These are phyloP conservation scores for Schizopygopsis pylzovi DNA, from an alignment of 2,797 vertebrate genomes.

Conservation along the genomic window DNA sequence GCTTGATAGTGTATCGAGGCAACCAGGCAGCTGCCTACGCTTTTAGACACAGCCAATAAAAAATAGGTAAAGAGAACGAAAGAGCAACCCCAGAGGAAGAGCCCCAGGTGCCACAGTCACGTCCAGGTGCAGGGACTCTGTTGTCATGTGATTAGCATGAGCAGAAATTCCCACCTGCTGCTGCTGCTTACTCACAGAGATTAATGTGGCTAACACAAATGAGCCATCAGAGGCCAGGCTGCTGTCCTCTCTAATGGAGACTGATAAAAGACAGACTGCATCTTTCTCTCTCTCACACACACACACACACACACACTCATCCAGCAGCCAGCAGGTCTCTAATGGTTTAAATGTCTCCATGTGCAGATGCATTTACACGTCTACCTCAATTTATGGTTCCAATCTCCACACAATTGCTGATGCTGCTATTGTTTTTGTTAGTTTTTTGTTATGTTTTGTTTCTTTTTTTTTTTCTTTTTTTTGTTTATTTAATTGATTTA, in stretches of 20 bases:
- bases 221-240: constrained; percentile 63
- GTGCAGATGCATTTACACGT: constrained; percentile 71
- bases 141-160: constrained; percentile 79
- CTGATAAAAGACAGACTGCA: constrained; percentile 84
- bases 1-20: neutral
- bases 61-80: constrained; percentile 5
- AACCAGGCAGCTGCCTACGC: neutral
- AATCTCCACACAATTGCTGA: constrained; percentile 6
- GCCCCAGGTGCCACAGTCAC: constrained; percentile 47
- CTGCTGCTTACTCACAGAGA: constrained; percentile 78
- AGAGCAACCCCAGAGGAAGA: constrained; percentile 38
- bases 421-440: neutral
- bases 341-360: constrained; percentile 70
- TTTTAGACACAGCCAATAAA: constrained; percentile 4
- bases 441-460: neutral
- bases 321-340: constrained; percentile 68
- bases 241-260: constrained; percentile 79
- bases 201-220: constrained; percentile 77
- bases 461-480: neutral
- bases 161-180: constrained; percentile 84
- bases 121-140: constrained; percentile 80
- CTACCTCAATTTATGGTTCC: constrained; percentile 61
- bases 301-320: constrained; percentile 50
- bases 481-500: neutral
- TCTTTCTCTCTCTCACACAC: constrained; percentile 67